Conservation (phyloP, 2,888 invertebrate genomes). For the Nomada goodeniana region DNA sequence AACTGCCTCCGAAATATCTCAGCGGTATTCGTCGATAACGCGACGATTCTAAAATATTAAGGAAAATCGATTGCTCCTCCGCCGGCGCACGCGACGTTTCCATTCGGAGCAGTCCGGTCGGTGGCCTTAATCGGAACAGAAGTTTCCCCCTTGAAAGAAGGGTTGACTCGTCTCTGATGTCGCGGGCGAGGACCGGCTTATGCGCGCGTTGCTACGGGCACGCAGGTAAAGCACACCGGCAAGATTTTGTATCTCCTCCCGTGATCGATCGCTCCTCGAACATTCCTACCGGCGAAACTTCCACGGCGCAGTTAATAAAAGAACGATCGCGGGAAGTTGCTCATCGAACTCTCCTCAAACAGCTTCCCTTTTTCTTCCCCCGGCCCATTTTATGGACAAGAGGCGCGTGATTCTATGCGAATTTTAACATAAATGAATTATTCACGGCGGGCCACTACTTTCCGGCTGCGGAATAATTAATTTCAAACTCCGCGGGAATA, state of each 20-base stretch:
- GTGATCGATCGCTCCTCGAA: slow-evolving; percentile 17
- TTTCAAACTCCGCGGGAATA: too few species aligned
- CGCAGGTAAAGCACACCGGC: neutral
- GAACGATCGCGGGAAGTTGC: neutral
- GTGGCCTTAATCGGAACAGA: slow-evolving; percentile 6
- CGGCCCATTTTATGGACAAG: neutral
- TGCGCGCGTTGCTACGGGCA: neutral
- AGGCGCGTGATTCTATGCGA: neutral
- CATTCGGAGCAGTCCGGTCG: slow-evolving; percentile 3
- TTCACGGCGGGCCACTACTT: neutral
- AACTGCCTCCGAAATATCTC: too few species aligned
- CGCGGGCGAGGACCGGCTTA: neutral
- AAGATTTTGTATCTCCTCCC: slow-evolving; percentile 2
- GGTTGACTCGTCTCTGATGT: slow-evolving; percentile 8
- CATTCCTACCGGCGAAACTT: slow-evolving; percentile 16
- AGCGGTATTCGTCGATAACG: slow-evolving; percentile 5
- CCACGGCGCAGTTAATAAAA: slow-evolving; percentile 13
- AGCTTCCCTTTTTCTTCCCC: too few species aligned
- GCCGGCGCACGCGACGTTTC: neutral
- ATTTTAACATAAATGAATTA: neutral
- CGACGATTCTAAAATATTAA: slow-evolving; percentile 2
- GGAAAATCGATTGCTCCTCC: slow-evolving; percentile 11
- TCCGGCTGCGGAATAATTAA: too few species aligned
- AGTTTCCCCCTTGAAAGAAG: slow-evolving; percentile 15
- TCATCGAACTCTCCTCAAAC: neutral